Conservation (phyloP, 2,888 invertebrate genomes). For the Pasiphila rectangulata region DNA sequence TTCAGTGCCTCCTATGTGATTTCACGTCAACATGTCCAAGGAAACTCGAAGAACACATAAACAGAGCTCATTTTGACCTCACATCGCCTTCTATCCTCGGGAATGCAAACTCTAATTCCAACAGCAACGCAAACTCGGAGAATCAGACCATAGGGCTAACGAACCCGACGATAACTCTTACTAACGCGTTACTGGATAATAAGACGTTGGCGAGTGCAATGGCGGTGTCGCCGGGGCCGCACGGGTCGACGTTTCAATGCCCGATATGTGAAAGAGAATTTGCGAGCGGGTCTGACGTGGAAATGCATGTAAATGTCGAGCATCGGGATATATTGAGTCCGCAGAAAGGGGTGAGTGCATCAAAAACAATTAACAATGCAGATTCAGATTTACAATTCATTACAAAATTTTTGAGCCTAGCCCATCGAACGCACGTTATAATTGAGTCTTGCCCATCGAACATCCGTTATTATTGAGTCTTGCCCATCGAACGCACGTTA, state of each 20-base stretch:
- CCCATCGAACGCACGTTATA: no score
- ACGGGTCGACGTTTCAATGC: conserved; percentile 83
- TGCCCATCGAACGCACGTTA: no score
- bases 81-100: conserved; percentile 84
- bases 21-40: conserved; percentile 87
- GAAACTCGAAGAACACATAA: conserved; percentile 90
- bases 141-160: conserved; percentile 57
- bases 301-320: conserved; percentile 92
- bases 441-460: no score
- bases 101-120: conserved; percentile 61
- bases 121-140: conserved; percentile 58
- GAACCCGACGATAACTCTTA: conserved; percentile 59
- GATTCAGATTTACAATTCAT: no score
- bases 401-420: no score
- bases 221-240: conserved; percentile 71
- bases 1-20: conserved; percentile 88
- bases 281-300: conserved; percentile 87
- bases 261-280: conserved; percentile 89
- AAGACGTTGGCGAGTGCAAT: conserved; percentile 51
- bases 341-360: conserved; percentile 58
- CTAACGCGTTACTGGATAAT: conserved; percentile 48
- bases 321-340: conserved; percentile 91
- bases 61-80: conserved; percentile 90
- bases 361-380: no score
- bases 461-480: no score